Evolutionary conservation across 2,888 invertebrate genomes (phyloP).

Genomic region (Lucinisca nassula): DNA sequence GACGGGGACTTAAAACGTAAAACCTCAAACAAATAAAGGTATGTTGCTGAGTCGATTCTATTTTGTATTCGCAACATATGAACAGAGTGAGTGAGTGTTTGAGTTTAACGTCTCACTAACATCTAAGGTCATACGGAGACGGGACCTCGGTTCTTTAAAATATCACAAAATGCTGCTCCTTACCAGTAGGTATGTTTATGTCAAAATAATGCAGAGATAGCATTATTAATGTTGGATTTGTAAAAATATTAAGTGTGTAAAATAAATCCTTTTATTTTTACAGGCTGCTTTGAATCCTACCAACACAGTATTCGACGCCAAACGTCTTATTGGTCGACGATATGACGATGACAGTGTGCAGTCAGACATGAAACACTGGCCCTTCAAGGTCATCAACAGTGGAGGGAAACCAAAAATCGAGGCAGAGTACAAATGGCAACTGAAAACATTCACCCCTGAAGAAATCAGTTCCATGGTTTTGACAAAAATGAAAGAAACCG

Average conservation of each 20-base stretch:
- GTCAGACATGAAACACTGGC: constrained; percentile 84
- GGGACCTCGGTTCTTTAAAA: background rate
- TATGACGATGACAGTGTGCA: constrained; percentile 81
- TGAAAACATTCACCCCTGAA: constrained; percentile 95
- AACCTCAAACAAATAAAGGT: too few relatives aligned
- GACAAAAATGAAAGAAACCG: constrained; percentile 94
- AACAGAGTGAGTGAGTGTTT: too few relatives aligned
- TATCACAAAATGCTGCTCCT: background rate
- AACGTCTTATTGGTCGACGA: constrained; percentile 83
- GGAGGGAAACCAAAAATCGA: constrained; percentile 82
- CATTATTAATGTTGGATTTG: background rate
- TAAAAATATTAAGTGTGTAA: background rate
- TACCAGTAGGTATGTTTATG: background rate
- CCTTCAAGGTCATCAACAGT: constrained; percentile 78
- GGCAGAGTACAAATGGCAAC: constrained; percentile 92
- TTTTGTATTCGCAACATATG: too few relatives aligned
- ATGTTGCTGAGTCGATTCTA: too few relatives aligned
- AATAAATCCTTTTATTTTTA: constrained; percentile 3
- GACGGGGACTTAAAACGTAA: too few relatives aligned
- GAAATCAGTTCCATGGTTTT: constrained; percentile 97
- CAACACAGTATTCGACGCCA: constrained; percentile 90
- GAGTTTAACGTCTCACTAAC: too few relatives aligned
- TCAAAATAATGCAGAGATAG: background rate
- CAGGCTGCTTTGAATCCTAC: constrained; percentile 91
- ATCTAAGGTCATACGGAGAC: background rate